Percentiles rank a stretch among this genome's conserved stretches.
Evolutionary conservation across 2,113 vertebrate species (phyloP).

Genomic region (Gallinago jamesoni): DNA sequence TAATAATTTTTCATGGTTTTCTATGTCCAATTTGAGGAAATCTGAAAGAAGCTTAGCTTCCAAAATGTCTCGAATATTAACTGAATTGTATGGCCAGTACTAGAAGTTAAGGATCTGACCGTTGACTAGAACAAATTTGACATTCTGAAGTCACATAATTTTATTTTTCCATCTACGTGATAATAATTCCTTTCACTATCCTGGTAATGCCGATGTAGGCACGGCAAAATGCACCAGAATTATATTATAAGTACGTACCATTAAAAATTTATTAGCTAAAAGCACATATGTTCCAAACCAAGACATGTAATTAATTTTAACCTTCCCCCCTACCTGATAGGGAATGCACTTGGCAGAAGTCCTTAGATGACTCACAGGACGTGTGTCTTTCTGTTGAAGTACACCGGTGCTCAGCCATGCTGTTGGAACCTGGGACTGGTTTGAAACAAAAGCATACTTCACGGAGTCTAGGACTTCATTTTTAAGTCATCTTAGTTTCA

Average conservation of each 20-base stretch:
- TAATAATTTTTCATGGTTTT: background rate
- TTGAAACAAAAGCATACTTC: background rate
- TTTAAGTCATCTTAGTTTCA: background rate
- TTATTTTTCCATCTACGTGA: background rate
- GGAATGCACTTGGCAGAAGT: background rate
- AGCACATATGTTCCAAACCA: background rate
- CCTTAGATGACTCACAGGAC: background rate
- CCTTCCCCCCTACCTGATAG: background rate
- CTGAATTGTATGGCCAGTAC: background rate
- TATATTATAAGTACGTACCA: background rate
- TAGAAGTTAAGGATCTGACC: background rate
- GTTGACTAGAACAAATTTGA: background rate
- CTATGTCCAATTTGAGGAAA: background rate
- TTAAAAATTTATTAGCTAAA: background rate
- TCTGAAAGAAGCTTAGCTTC: background rate
- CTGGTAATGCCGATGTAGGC: background rate
- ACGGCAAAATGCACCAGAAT: background rate
- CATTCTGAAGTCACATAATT: background rate
- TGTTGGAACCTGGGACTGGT: background rate
- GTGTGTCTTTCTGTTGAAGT: background rate
- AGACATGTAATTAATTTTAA: background rate
- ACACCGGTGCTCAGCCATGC: background rate
- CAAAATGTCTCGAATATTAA: background rate
- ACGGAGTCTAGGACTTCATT: background rate
- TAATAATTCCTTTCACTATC: background rate